Percentiles rank a stretch among this genome's conserved stretches.
These are phyloP conservation scores for Spialia ferax DNA, from an alignment of 2,888 invertebrate species.

Conservation along the genomic window DNA sequence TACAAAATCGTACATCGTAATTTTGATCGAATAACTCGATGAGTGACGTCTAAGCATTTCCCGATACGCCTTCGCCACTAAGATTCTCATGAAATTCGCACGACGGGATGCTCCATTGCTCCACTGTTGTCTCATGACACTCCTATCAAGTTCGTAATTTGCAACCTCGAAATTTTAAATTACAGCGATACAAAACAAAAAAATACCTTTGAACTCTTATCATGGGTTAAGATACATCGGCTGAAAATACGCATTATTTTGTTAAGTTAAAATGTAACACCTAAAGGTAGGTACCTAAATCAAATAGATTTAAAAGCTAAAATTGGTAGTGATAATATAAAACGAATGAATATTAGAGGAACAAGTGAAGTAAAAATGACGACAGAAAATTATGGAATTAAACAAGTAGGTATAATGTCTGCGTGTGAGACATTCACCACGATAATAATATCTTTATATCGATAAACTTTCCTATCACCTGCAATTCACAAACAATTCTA, in stretches of 20 bases:
- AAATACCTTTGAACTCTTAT: neutral
- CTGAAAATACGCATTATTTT: neutral
- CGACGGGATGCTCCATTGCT: slow-evolving; percentile 46
- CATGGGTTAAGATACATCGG: neutral
- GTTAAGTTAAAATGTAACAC: neutral
- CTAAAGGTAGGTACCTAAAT: no score
- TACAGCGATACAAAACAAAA: neutral
- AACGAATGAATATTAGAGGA: neutral
- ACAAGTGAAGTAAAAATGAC: slow-evolving; percentile 2
- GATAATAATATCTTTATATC: slow-evolving; percentile 36
- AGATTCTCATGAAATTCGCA: slow-evolving; percentile 65
- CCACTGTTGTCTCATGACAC: slow-evolving; percentile 58
- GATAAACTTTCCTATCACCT: slow-evolving; percentile 35
- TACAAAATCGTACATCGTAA: slow-evolving; percentile 69
- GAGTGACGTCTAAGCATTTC: slow-evolving; percentile 63
- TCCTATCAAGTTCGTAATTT: slow-evolving; percentile 38
- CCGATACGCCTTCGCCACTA: slow-evolving; percentile 63
- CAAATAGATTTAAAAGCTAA: no score
- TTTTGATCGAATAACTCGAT: slow-evolving; percentile 63
- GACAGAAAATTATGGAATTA: slow-evolving; percentile 7
- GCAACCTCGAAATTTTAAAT: slow-evolving; percentile 14
- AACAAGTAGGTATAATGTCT: slow-evolving; percentile 23
- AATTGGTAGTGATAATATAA: no score
- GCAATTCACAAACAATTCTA: slow-evolving; percentile 30
- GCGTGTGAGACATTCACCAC: slow-evolving; percentile 32